A percentile compares a stretch with the other conserved stretches of the same genome.
These are phyloP conservation scores for Oncorhynchus tshawytscha DNA, from an alignment of 2,113 vertebrate genomes.

Conservation along the genomic window DNA sequence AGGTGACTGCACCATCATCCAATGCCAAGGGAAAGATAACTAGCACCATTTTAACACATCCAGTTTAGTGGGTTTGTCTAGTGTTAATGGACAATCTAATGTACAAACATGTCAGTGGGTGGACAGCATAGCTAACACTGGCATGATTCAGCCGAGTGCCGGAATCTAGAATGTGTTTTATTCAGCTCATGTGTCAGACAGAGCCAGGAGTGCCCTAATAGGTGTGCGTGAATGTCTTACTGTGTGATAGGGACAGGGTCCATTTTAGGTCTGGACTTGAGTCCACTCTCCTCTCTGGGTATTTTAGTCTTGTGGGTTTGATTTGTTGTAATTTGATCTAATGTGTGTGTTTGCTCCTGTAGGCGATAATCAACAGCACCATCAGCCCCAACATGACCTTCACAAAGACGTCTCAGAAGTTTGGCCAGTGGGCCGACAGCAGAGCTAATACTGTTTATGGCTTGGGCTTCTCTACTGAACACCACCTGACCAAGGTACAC, in stretches of 20 bases:
- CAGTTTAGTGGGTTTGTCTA: too few species aligned
- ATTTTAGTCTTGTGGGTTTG: not conserved
- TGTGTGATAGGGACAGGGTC: not conserved
- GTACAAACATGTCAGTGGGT: too few species aligned
- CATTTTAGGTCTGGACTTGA: not conserved
- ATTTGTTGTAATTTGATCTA: not conserved
- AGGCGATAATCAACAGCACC: slow-evolving; percentile 99
- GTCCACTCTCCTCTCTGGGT: not conserved
- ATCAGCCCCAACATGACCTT: slow-evolving; percentile 99
- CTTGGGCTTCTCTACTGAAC: slow-evolving; percentile 97
- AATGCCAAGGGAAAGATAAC: too few species aligned
- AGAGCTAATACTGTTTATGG: slow-evolving; percentile 95
- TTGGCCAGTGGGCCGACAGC: slow-evolving; percentile 98
- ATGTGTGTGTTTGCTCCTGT: slow-evolving; percentile 41
- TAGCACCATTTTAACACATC: too few species aligned
- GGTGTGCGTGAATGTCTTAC: not conserved
- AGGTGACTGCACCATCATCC: too few species aligned
- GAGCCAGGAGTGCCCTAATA: too few species aligned
- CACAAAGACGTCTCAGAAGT: slow-evolving; percentile 99
- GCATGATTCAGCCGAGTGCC: too few species aligned
- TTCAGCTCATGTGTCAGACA: too few species aligned
- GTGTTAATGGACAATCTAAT: too few species aligned
- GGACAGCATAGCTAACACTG: too few species aligned
- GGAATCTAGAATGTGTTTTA: too few species aligned
- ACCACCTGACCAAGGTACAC: slow-evolving; percentile 94